Conservation (phyloP, 2,888 invertebrate species). For the Petrolisthes manimaculis region DNA sequence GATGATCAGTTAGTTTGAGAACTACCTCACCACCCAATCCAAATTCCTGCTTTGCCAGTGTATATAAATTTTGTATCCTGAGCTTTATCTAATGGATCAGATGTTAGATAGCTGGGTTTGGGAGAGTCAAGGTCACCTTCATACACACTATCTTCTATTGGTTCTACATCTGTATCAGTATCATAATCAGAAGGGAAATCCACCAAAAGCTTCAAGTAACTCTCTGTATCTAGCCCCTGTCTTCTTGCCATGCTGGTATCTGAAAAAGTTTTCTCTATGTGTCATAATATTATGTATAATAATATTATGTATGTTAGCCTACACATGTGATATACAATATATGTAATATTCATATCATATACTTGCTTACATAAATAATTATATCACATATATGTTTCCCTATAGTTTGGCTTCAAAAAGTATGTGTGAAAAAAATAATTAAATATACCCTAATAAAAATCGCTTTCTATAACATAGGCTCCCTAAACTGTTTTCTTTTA, state of each 20-base stretch:
- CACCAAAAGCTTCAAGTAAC: slow-evolving; percentile 28
- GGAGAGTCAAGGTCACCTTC: slow-evolving; percentile 31
- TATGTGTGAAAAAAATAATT: too few species aligned
- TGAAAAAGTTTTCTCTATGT: slow-evolving; percentile 32
- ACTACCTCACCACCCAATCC: slow-evolving; percentile 63
- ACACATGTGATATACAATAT: too few species aligned
- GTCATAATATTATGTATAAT: too few species aligned
- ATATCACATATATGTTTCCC: too few species aligned
- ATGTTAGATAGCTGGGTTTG: slow-evolving; percentile 18
- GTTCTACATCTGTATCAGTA: slow-evolving; percentile 36
- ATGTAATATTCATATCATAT: too few species aligned
- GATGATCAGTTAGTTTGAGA: slow-evolving; percentile 64
- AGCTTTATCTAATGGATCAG: slow-evolving; percentile 19
- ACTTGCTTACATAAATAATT: too few species aligned
- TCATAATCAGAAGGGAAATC: slow-evolving; percentile 40
- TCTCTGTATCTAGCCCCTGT: slow-evolving; percentile 20
- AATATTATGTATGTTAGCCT: too few species aligned
- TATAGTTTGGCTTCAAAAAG: too few species aligned
- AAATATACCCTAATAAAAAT: too few species aligned
- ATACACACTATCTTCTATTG: slow-evolving; percentile 18
- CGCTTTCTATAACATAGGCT: too few species aligned
- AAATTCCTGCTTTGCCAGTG: slow-evolving; percentile 68
- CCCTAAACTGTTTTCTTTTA: too few species aligned
- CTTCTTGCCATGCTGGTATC: slow-evolving; percentile 23
- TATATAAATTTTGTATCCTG: slow-evolving; percentile 66